These are phyloP conservation scores for Achroia grisella DNA, from an alignment of 1,140 invertebrate species.

Conservation along the genomic window DNA sequence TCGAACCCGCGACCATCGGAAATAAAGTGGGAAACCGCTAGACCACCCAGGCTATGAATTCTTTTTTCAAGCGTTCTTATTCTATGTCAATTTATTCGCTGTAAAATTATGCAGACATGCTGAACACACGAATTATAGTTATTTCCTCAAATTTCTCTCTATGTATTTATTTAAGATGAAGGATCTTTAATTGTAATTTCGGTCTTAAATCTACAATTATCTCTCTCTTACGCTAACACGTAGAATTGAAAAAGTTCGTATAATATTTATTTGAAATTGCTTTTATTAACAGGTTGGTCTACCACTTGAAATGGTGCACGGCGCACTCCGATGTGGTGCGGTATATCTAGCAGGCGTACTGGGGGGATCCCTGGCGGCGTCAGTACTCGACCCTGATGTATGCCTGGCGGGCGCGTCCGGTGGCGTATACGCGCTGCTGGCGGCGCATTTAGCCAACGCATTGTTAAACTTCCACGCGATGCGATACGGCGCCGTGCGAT, in stretches of 20 bases:
- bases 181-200: too few species aligned
- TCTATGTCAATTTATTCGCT: too few species aligned
- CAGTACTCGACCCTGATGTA: slow-evolving; percentile 95
- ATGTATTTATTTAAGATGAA: too few species aligned
- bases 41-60: too few species aligned
- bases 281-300: slow-evolving; percentile 79
- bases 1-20: too few species aligned
- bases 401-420: slow-evolving; percentile 95
- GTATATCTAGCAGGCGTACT: slow-evolving; percentile 95
- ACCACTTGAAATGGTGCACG: slow-evolving; percentile 98
- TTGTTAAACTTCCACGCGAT: slow-evolving; percentile 97
- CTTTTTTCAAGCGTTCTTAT: too few species aligned
- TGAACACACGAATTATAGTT: too few species aligned
- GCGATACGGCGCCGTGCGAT: slow-evolving; percentile 92
- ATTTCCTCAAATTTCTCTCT: too few species aligned
- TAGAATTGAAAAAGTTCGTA: background rate
- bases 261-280: background rate
- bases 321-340: slow-evolving; percentile 88
- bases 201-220: too few species aligned
- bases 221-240: slow-evolving; percentile 1
- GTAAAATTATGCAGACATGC: too few species aligned
- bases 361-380: slow-evolving; percentile 94
- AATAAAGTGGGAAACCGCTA: too few species aligned
- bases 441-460: slow-evolving; percentile 95
- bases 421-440: slow-evolving; percentile 94